Conservation (phyloP, 1,140 invertebrate species). For the Microplitis demolitor region DNA sequence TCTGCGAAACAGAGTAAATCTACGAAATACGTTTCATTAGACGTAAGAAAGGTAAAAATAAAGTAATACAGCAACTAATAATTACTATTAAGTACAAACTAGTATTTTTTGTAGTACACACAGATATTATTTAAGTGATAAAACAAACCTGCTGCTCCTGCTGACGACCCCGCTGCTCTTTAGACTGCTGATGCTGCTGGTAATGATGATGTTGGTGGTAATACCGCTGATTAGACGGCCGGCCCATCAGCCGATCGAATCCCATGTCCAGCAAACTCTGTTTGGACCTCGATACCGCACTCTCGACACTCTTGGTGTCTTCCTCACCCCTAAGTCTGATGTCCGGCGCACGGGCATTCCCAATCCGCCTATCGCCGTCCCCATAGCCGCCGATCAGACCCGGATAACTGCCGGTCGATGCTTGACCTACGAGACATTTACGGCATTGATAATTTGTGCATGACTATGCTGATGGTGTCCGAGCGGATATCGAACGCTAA, state of each 20-base stretch:
- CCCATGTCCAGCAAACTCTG: slow-evolving; percentile 59
- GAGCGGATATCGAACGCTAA: slow-evolving; percentile 20
- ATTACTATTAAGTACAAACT: neutral
- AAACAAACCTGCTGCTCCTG: slow-evolving; percentile 51
- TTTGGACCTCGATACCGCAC: slow-evolving; percentile 51
- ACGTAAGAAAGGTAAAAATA: too few relatives aligned
- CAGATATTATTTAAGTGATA: slow-evolving; percentile 32
- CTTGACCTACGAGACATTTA: slow-evolving; percentile 8
- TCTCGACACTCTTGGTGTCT: slow-evolving; percentile 56
- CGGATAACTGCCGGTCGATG: slow-evolving; percentile 6
- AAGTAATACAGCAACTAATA: neutral
- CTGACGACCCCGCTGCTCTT: neutral
- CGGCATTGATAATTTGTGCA: too few relatives aligned
- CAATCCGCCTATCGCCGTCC: slow-evolving; percentile 29
- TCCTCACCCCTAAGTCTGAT: slow-evolving; percentile 44
- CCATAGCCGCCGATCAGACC: neutral
- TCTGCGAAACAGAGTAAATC: slow-evolving; percentile 60
- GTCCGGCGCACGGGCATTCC: neutral
- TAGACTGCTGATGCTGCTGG: slow-evolving; percentile 30
- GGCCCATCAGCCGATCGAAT: slow-evolving; percentile 56
- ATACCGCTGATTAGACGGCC: slow-evolving; percentile 56
- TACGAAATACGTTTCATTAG: slow-evolving; percentile 31
- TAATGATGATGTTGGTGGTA: slow-evolving; percentile 48
- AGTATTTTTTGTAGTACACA: slow-evolving; percentile 18
- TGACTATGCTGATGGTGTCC: neutral